Evolutionary conservation across 2,113 vertebrate genomes (phyloP).

Genomic region (Microtus montanus): DNA sequence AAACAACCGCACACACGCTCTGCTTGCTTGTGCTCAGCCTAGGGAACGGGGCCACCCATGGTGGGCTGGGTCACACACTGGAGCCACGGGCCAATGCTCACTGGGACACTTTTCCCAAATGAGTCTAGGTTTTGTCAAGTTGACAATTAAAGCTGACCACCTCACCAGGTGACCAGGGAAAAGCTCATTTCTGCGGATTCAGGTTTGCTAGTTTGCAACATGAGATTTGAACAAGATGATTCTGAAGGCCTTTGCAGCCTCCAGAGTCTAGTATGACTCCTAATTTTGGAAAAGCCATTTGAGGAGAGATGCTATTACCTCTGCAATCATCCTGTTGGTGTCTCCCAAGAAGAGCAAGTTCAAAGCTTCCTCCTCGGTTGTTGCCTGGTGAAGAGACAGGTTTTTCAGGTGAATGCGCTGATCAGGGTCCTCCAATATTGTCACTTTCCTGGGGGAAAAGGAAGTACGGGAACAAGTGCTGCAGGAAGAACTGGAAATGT

Average conservation of each 20-base stretch:
- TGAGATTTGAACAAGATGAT: neutral
- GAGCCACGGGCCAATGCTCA: too few relatives aligned
- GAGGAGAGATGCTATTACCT: conserved; percentile 86
- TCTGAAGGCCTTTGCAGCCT: neutral
- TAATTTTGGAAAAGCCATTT: neutral
- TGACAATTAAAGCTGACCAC: neutral
- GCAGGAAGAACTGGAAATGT: conserved; percentile 15
- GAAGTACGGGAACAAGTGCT: neutral
- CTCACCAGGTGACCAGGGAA: neutral
- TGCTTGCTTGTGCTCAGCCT: neutral
- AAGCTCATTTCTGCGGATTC: neutral
- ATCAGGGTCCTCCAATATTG: conserved; percentile 94
- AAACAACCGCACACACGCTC: neutral
- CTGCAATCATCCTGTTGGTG: conserved; percentile 98
- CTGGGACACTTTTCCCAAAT: neutral
- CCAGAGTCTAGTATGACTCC: neutral
- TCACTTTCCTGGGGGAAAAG: conserved; percentile 89
- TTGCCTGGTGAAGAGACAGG: conserved; percentile 93
- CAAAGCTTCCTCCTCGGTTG: conserved; percentile 95
- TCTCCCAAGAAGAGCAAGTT: conserved; percentile 97
- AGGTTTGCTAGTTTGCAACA: neutral
- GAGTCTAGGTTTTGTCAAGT: neutral
- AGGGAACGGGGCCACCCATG: neutral
- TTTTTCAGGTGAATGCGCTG: conserved; percentile 98
- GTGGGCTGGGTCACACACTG: neutral